A percentile compares a stretch with the other conserved stretches of the same genome.
Evolutionary conservation across 2,113 vertebrate species (phyloP).

Genomic region (Ictalurus furcatus): DNA sequence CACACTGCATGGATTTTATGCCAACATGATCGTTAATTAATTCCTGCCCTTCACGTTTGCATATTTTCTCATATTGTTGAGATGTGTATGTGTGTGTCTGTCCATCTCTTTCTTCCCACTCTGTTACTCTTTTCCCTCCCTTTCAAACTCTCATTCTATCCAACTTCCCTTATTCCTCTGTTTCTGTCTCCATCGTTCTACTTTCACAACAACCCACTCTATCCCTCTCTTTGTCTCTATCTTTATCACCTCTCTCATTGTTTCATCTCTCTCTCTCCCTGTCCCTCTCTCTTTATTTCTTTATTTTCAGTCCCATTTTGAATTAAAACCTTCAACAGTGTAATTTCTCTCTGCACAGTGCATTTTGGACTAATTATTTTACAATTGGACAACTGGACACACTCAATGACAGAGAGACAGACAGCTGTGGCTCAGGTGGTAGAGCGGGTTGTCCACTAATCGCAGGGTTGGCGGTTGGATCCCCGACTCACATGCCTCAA

Average conservation of each 20-base stretch:
- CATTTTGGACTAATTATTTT: not conserved
- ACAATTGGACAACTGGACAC: not conserved
- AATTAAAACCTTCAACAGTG: not conserved
- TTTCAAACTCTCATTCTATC: not conserved
- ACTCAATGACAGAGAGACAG: not conserved
- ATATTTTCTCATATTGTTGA: not conserved
- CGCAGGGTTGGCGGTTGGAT: too few species aligned
- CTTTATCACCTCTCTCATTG: not conserved
- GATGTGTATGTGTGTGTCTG: not conserved
- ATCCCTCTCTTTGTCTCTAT: not conserved
- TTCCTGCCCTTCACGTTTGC: not conserved
- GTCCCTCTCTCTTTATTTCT: not conserved
- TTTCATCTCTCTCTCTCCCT: not conserved
- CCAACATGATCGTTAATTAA: not conserved
- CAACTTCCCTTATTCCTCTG: slow-evolving; percentile 10
- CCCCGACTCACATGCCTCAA: too few species aligned
- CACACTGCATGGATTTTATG: slow-evolving; percentile 3
- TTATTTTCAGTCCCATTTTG: not conserved
- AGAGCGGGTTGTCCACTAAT: too few species aligned
- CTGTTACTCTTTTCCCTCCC: not conserved
- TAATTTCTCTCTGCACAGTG: not conserved
- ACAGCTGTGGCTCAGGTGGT: too few species aligned
- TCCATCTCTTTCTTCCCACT: not conserved
- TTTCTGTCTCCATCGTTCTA: not conserved
- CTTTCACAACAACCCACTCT: not conserved